A percentile compares a stretch with the other conserved stretches of the same genome.
Conservation (phyloP, 2,113 vertebrate species). For the Phaethornis superciliosus region DNA sequence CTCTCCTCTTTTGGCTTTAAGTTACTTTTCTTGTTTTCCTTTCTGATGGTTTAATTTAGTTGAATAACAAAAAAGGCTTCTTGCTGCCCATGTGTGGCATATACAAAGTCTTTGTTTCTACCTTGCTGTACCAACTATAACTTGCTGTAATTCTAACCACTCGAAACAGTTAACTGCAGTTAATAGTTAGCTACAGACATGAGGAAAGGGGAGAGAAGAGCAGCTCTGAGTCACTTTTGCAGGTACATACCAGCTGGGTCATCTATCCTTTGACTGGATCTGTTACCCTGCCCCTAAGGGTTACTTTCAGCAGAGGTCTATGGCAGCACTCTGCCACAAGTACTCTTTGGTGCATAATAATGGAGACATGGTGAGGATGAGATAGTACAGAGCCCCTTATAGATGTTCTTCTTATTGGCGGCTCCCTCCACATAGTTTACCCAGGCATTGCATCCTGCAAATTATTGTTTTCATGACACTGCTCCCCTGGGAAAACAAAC, state of each 20-base stretch:
- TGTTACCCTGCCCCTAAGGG: neutral
- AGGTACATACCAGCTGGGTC: constrained; percentile 18
- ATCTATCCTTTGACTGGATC: neutral
- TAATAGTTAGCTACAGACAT: neutral
- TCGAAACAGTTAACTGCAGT: neutral
- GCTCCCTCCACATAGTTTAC: neutral
- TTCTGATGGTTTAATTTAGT: neutral
- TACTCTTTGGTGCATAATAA: constrained; percentile 10
- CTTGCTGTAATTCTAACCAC: too few relatives aligned
- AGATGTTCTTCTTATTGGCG: constrained; percentile 7
- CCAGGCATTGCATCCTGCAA: neutral
- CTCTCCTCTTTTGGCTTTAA: neutral
- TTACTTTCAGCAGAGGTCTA: neutral
- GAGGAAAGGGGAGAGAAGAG: neutral
- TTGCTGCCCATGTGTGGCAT: neutral
- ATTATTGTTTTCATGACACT: constrained; percentile 11
- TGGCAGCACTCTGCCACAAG: constrained; percentile 14
- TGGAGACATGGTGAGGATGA: neutral
- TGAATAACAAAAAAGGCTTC: neutral
- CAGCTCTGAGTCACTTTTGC: neutral
- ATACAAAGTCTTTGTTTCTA: neutral
- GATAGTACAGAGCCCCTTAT: constrained; percentile 30
- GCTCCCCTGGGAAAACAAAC: neutral
- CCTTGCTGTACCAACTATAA: too few relatives aligned
- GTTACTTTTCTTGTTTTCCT: neutral